phyloP scores from a whole-genome alignment of 2,888 invertebrate genomes.

The Sarcophaga variegata region DNA sequence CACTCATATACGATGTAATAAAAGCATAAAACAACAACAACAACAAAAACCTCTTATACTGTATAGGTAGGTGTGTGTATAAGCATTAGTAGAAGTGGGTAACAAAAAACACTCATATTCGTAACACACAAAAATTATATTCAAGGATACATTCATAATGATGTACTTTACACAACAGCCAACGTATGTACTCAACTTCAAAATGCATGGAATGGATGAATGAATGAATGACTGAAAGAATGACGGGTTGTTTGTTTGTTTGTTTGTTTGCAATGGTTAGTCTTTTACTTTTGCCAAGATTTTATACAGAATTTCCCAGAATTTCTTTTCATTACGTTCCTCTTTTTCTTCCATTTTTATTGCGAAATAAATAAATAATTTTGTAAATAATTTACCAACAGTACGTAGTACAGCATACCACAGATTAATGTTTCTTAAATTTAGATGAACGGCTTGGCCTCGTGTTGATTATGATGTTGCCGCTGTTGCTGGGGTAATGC shows the following conservation, averaged over 20 bases:
- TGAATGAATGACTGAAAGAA: conserved; percentile 5
- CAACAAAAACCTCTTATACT: conserved; percentile 26
- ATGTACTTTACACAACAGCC: conserved; percentile 60
- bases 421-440: conserved; percentile 59
- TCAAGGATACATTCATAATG: conserved; percentile 52
- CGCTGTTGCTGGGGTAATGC: too few relatives aligned
- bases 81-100: conserved; percentile 18
- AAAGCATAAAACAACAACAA: neutral
- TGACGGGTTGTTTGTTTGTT: neutral
- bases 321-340: neutral
- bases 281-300: conserved; percentile 22
- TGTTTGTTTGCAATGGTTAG: conserved; percentile 13
- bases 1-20: conserved; percentile 30
- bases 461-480: too few relatives aligned
- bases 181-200: conserved; percentile 38
- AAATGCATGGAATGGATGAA: conserved; percentile 20
- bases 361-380: too few relatives aligned
- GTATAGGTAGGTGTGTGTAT: conserved; percentile 35
- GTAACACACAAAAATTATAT: conserved; percentile 32
- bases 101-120: conserved; percentile 12
- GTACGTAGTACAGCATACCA: conserved; percentile 29
- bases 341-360: neutral
- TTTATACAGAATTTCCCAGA: too few relatives aligned
- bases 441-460: conserved; percentile 14
- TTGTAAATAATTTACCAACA: conserved; percentile 36